phyloP scores from a whole-genome alignment of 2,888 invertebrate species.

The Euclidia mi region DNA sequence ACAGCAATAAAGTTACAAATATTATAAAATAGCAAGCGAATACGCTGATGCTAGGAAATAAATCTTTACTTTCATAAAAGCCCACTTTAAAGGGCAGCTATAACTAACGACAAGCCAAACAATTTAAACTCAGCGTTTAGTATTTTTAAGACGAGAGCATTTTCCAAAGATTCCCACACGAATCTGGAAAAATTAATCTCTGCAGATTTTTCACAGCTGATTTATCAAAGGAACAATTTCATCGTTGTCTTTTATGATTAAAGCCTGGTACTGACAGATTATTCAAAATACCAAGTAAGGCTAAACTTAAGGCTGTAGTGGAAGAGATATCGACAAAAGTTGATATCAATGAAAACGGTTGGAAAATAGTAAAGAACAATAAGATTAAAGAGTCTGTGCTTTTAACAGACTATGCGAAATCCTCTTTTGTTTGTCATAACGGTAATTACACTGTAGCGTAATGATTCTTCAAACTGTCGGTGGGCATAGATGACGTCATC shows the following conservation, averaged over 20 bases:
- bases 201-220: background rate
- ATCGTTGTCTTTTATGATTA: conserved; percentile 9
- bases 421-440: conserved; percentile 70
- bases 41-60: no score
- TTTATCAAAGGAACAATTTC: conserved; percentile 6
- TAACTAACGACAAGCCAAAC: no score
- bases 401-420: conserved; percentile 70
- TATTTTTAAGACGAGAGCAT: no score
- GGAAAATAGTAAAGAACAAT: conserved; percentile 74
- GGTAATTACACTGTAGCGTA: conserved; percentile 61
- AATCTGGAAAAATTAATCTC: conserved; percentile 1
- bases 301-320: conserved; percentile 24
- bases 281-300: conserved; percentile 11
- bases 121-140: no score
- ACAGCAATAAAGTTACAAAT: no score
- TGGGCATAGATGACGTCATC: no score
- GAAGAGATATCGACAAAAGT: conserved; percentile 46
- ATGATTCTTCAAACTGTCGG: background rate
- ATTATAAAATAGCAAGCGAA: no score
- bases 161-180: no score
- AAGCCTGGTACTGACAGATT: background rate
- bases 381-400: conserved; percentile 75
- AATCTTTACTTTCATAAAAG: no score
- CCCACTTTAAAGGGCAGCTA: no score
- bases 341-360: conserved; percentile 55